phyloP scores from a whole-genome alignment of 1,140 invertebrate genomes.

The Temnothorax longispinosus region DNA sequence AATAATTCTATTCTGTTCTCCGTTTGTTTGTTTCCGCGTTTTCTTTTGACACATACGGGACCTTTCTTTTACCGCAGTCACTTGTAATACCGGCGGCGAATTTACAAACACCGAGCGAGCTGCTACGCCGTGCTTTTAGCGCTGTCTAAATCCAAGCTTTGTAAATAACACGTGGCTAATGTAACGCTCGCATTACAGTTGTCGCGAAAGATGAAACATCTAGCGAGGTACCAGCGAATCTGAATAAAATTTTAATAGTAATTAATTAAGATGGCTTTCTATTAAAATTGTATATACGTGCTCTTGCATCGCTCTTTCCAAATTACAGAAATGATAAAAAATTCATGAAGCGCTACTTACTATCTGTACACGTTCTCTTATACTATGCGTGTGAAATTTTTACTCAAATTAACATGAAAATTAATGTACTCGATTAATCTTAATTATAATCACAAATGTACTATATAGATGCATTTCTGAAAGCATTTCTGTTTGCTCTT shows the following conservation, averaged over 20 bases:
- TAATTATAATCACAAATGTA: constrained; percentile 17
- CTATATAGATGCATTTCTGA: background rate
- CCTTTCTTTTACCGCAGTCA: background rate
- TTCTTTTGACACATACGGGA: background rate
- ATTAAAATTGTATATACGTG: background rate
- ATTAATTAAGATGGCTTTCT: constrained; percentile 28
- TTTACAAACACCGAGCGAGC: constrained; percentile 24
- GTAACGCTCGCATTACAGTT: background rate
- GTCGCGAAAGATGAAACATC: constrained; percentile 8
- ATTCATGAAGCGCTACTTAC: background rate
- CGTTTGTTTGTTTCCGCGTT: background rate
- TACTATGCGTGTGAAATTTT: background rate
- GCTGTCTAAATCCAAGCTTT: constrained; percentile 33
- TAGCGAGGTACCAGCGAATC: background rate
- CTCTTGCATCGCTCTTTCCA: background rate
- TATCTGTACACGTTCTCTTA: background rate
- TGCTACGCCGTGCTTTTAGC: constrained; percentile 16
- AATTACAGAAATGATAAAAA: background rate
- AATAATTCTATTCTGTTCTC: constrained; percentile 4
- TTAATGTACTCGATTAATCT: background rate
- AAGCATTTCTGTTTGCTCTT: background rate
- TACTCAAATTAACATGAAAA: background rate
- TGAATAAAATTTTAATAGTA: background rate
- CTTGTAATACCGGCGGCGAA: constrained; percentile 15
- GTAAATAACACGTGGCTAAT: constrained; percentile 34